Conservation (phyloP, 2,888 invertebrate genomes). For the Clitarchus hookeri region DNA sequence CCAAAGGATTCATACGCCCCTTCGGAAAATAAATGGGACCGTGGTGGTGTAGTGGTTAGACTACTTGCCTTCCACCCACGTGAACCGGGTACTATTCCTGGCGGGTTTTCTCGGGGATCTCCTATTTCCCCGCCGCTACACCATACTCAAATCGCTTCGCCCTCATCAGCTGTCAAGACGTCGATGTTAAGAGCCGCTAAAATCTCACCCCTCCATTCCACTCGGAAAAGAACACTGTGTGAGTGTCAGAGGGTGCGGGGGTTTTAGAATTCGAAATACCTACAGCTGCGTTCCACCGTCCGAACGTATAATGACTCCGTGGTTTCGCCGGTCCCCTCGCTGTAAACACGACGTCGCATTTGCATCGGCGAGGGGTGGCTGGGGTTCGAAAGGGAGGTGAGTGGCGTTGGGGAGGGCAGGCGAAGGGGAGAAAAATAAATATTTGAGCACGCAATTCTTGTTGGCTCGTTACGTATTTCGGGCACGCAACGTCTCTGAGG, state of each 20-base stretch:
- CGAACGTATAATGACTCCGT: not conserved
- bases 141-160: too few species aligned
- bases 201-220: too few species aligned
- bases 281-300: not conserved
- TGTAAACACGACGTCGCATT: not conserved
- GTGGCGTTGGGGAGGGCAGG: not conserved
- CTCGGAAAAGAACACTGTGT: too few species aligned
- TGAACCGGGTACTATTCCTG: too few species aligned
- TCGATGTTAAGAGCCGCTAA: too few species aligned
- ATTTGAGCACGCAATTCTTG: slow-evolving; percentile 9
- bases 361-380: not conserved
- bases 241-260: not conserved
- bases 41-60: too few species aligned
- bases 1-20: too few species aligned
- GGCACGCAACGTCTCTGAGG: not conserved
- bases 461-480: slow-evolving; percentile 4
- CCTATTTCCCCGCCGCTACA: too few species aligned
- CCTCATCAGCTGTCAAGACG: too few species aligned
- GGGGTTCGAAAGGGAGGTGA: not conserved
- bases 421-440: not conserved
- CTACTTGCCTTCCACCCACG: too few species aligned
- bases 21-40: too few species aligned
- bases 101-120: too few species aligned
- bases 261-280: not conserved
- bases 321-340: not conserved